These are phyloP conservation scores for Camponotus fellah DNA, from an alignment of 2,888 invertebrate species.

Conservation along the genomic window DNA sequence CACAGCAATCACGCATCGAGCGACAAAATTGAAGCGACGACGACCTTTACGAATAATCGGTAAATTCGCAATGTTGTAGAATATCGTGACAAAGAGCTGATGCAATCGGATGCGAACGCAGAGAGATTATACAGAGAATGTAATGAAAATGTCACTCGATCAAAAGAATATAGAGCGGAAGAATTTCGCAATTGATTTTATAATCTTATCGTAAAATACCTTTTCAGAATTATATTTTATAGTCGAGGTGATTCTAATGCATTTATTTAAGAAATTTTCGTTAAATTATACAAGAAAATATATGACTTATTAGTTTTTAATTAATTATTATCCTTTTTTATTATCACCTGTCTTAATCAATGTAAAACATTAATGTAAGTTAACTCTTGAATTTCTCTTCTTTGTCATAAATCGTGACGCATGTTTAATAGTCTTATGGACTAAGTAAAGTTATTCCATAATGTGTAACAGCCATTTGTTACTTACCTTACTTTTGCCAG, in stretches of 20 bases:
- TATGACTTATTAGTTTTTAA: neutral
- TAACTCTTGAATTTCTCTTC: neutral
- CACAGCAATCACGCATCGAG: neutral
- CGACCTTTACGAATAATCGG: conserved; percentile 7
- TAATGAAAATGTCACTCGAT: neutral
- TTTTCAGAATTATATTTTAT: neutral
- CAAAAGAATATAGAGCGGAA: neutral
- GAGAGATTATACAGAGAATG: neutral
- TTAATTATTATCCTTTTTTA: neutral
- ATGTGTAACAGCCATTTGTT: conserved; percentile 10
- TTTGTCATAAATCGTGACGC: conserved; percentile 10
- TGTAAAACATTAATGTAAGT: conserved; percentile 6
- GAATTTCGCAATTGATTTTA: conserved; percentile 18
- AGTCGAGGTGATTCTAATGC: neutral
- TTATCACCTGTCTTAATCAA: neutral
- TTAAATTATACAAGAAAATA: neutral
- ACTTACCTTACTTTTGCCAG: conserved; percentile 32
- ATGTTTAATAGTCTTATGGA: conserved; percentile 10
- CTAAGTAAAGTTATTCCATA: conserved; percentile 8
- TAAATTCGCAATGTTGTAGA: conserved; percentile 9
- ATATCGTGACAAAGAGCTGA: neutral
- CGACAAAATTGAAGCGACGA: conserved; percentile 28
- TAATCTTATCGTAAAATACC: neutral
- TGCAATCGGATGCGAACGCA: neutral
- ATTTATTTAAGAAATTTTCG: neutral